Evolutionary conservation across 2,888 invertebrate genomes (phyloP), one percentile per base, ranked within the genome.

Genomic region (Mycalesis mineus): DNA sequence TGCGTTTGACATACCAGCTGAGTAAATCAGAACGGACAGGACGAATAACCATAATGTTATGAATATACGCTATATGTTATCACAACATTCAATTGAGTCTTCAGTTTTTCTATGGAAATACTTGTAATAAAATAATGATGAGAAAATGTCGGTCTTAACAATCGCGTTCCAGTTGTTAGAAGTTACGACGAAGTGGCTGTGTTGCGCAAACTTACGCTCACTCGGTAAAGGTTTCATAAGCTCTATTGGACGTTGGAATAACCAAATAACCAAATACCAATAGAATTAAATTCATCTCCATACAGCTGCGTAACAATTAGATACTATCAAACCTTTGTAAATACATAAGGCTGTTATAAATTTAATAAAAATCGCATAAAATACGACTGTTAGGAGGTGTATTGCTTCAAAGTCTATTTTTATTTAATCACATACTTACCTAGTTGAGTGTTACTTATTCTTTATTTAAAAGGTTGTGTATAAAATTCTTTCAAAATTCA

Each of bases 141-240:
- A 53, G 61, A 61, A 58, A 58, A 61, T 52, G 31, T 45, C 17
- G 42, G 36, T 53, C 39, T n/a, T 50, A 55, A 61, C 53, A 56
- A 58, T 56, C 17, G 53, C 53, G 41, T 55, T 48, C 37, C 17
- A 45, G 41, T 39, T 15, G 13, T 28, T n/a, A n/a, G n/a, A n/a
- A n/a, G n/a, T n/a, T 33, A 39, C 13, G 37, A 22, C 22, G 11
- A 6, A n/a, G 28, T 28, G 14, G 14, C 39, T n/a, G 5, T 6
- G 33, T 47, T 47, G 47, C 47, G 47, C 31, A 47, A 47, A 33
- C 33, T 9, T 2, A 47, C 47, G 47, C 31, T 47, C 47, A 31
- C 47, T 22, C 11, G 31, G 29, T 45, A 11, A 11, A 47, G 47
- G 11, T 47, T 47, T 47, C 47, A 9, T 47, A 47, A 47, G 36